Evolutionary conservation across 2,888 invertebrate species (phyloP), one percentile per base, ranked within the genome.

Genomic region (Stenolophus ochropezus): DNA sequence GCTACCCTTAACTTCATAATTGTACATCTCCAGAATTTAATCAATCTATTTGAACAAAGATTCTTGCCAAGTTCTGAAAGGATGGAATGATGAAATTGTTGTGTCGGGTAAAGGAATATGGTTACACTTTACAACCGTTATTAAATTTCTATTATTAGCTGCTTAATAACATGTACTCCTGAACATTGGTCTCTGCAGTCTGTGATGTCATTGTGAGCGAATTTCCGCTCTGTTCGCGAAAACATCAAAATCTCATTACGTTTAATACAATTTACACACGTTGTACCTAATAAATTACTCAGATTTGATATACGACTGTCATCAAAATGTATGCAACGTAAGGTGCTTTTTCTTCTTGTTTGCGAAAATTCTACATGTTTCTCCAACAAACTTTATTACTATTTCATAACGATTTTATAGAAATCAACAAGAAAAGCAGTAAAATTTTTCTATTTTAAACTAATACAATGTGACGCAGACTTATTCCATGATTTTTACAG

Each of bases 131-230:
- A 61, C 23, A 61, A 61, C 61, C 14, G 23, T 61, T 61, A 61
- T 61, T 61, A 61, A 61, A 61, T 23, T 61, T 61, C 61, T 61
- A 61, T 61, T 61, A 61, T 61, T 61, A 61, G 61, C 23, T 8
- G 23, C 23, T 61, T 61, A 61, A 61, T 61, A 61, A 61, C 23
- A 61, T 23, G 61, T 61, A 61, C 61, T n/a, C 25, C n/a, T 61
- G 61, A 27, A 20, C 61, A 61, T 61, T 61, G 61, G 25, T 61
- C 61, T 61, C 61, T 61, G 25, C 25, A 61, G 25, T 58, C 23
- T 58, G 5, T 23, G 58, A 18, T 56, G 56, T 20, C 18, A 56
- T 18, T 1, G 1, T 6, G 21, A 4, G 56, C 20, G 18, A 56
- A 56, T 20, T 56, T 56, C 56, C 56, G 56, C 5, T 56, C 6